phyloP scores from a whole-genome alignment of 2,888 invertebrate species.

The Ichneumoninae sp. region DNA sequence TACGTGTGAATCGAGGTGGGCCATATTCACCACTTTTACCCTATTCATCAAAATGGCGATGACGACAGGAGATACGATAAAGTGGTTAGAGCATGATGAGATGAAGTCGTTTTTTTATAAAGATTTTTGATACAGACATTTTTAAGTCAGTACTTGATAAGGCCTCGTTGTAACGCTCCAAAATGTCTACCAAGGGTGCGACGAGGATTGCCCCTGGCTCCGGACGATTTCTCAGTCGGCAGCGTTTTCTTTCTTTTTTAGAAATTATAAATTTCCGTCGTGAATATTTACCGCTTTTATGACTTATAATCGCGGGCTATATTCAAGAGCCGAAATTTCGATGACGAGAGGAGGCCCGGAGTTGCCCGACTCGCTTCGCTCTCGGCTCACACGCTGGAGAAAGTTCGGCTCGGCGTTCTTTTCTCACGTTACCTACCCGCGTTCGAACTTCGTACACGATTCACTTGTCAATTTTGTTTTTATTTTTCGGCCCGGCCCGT shows the following conservation, averaged over 20 bases:
- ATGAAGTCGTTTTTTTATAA: background rate
- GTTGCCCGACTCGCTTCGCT: constrained; percentile 46
- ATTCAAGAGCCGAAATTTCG: constrained; percentile 29
- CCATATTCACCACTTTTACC: no score
- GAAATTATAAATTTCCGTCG: background rate
- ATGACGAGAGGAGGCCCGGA: constrained; percentile 26
- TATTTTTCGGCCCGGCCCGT: constrained; percentile 19
- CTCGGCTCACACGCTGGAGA: constrained; percentile 56
- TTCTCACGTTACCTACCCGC: constrained; percentile 58
- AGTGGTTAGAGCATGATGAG: no score
- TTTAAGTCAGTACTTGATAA: background rate
- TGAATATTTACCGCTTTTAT: background rate
- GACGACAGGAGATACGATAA: background rate
- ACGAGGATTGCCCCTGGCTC: background rate
- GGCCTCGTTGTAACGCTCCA: background rate
- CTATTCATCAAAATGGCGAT: constrained; percentile 10
- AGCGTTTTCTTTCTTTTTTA: background rate
- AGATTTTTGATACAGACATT: background rate
- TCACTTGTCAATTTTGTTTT: constrained; percentile 44
- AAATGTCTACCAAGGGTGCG: background rate
- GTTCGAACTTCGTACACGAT: constrained; percentile 43
- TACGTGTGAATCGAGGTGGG: no score
- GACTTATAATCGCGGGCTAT: constrained; percentile 6
- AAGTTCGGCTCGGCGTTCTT: constrained; percentile 60
- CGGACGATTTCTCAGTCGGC: background rate